Conservation (phyloP, 2,113 vertebrate species). For the Platichthys flesus region DNA sequence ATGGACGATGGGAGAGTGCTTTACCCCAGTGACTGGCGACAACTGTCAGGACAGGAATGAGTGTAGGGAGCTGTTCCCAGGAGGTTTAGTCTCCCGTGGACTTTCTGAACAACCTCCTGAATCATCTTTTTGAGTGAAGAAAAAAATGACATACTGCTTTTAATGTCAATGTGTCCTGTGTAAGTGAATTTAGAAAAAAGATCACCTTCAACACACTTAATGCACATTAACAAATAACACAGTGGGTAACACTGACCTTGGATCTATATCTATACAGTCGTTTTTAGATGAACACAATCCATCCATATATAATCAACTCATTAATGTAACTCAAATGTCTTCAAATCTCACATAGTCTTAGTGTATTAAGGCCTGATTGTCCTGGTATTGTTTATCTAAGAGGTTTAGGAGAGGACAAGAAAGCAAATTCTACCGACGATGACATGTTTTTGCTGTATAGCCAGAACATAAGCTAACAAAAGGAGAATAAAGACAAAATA, state of each 20-base stretch:
- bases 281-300: not conserved
- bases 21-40: constrained; percentile 19
- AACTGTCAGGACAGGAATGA: constrained; percentile 13
- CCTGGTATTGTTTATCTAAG: too few relatives aligned
- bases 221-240: constrained; percentile 6
- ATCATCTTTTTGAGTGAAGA: constrained; percentile 1
- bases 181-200: constrained; percentile 1
- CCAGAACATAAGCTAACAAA: too few relatives aligned
- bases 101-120: constrained; percentile 27
- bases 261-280: not conserved
- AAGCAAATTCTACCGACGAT: too few relatives aligned
- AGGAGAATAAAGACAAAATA: too few relatives aligned
- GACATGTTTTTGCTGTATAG: too few relatives aligned
- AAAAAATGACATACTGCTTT: constrained; percentile 17
- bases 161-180: constrained; percentile 8
- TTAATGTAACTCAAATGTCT: not conserved
- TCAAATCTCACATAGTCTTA: too few relatives aligned
- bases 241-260: not conserved
- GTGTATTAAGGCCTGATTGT: too few relatives aligned
- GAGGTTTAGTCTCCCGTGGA: constrained; percentile 4
- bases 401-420: too few relatives aligned
- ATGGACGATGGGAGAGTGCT: constrained; percentile 32
- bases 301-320: not conserved
- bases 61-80: constrained; percentile 3
- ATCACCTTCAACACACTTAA: constrained; percentile 18